Evolutionary conservation across 2,113 vertebrate species (phyloP).

Genomic region (Coryphaenoides rupestris): DNA sequence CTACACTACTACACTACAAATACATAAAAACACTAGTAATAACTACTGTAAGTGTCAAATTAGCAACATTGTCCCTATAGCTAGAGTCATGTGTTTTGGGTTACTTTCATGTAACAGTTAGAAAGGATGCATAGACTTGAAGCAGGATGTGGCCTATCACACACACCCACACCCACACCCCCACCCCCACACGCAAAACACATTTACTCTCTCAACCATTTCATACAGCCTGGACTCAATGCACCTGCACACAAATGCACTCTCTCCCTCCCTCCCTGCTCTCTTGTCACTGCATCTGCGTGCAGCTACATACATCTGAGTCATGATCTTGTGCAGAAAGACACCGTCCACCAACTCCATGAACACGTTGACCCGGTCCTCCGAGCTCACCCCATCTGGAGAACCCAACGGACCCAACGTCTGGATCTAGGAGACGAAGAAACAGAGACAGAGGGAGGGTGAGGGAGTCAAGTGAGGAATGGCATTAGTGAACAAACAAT

Average conservation of each 20-base stretch:
- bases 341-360: constrained; percentile 67
- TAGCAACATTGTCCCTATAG: background rate
- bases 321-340: constrained; percentile 71
- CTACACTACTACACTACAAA: too few species aligned
- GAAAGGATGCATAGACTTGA: too few species aligned
- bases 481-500: background rate
- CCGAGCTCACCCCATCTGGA: constrained; percentile 28
- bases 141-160: background rate
- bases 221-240: background rate
- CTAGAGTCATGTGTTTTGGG: background rate
- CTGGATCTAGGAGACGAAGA: constrained; percentile 40
- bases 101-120: background rate
- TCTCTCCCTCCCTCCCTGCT: background rate
- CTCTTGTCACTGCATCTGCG: too few species aligned
- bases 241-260: constrained; percentile 10
- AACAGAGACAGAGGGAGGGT: background rate
- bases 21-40: too few species aligned
- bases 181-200: background rate
- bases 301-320: constrained; percentile 56
- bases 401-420: constrained; percentile 58
- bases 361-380: constrained; percentile 59
- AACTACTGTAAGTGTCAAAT: background rate
- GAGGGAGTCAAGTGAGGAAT: background rate
- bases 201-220: background rate
- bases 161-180: background rate